Base-by-base conservation (phyloP, 2,888 invertebrate genomes). In the Tiphia femorata region DNA sequence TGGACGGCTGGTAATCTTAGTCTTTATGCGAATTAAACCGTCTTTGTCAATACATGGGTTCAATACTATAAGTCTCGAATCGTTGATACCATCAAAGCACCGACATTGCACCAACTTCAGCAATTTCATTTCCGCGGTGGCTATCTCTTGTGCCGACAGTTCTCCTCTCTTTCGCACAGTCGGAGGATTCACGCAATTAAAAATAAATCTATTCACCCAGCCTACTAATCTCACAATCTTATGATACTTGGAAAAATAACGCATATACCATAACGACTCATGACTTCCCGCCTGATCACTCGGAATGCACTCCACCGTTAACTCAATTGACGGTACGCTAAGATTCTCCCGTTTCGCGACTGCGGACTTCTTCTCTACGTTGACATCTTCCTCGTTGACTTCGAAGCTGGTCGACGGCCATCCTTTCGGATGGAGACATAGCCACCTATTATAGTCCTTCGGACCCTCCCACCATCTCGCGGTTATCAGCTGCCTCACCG, bases 401-500 rank as follows among this genome's bases (percentile, higher is more conserved):
- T n/a, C n/a, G n/a, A n/a, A n/a, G n/a, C n/a, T n/a, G n/a, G n/a
- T n/a, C n/a, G n/a, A n/a, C n/a, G n/a, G n/a, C n/a, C n/a, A n/a
- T n/a, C n/a, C n/a, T n/a, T n/a, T n/a, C n/a, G n/a, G n/a, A n/a
- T n/a, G n/a, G n/a, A n/a, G n/a, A n/a, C n/a, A n/a, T n/a, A n/a
- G n/a, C n/a, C n/a, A n/a, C n/a, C n/a, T n/a, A n/a, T n/a, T n/a
- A n/a, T n/a, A n/a, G n/a, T n/a, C n/a, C n/a, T 16, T 23, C 10
- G 56, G 41, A 1, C 76, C 76, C 63, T 72, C 67, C 78, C 77
- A 79, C 78, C 79, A 80, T 65, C 49, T 48, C 5, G 71, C 68
- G 19, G 64, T 35, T n/a, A 68, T 1, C 10, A 80, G 48, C 6
- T 72, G 49, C 30, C 63, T 44, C 1, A 62, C 59, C 2, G 53